Evolutionary conservation across 2,113 vertebrate genomes (phyloP).

Genomic region (Erpornis zantholeuca): DNA sequence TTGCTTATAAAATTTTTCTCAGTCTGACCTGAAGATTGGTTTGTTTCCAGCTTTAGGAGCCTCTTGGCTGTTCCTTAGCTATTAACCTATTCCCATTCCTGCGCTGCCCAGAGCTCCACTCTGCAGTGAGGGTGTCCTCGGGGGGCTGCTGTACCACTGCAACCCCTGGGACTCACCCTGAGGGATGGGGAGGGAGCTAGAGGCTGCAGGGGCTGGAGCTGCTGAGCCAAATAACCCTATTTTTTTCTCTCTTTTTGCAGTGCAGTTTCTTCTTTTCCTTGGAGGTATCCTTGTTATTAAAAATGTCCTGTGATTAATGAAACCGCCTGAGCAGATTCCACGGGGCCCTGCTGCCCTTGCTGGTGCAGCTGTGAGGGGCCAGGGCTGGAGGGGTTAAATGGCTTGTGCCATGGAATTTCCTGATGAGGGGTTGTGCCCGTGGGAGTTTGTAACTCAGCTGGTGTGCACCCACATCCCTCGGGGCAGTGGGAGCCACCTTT

Average conservation of each 20-base stretch:
- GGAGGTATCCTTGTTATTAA: not conserved
- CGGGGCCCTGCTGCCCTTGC: not conserved
- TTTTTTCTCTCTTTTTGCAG: not conserved
- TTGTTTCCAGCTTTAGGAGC: not conserved
- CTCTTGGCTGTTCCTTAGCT: not conserved
- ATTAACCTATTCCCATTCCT: not conserved
- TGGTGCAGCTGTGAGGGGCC: accelerated
- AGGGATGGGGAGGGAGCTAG: not conserved
- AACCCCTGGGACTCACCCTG: accelerated
- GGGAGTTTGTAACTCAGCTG: not conserved
- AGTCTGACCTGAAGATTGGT: not conserved
- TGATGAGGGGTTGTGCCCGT: not conserved
- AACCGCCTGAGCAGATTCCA: accelerated
- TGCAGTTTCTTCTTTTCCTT: not conserved
- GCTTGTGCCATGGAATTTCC: not conserved
- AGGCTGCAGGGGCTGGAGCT: not conserved
- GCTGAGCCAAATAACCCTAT: not conserved
- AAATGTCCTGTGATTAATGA: not conserved
- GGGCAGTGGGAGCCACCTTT: slow-evolving; percentile 3
- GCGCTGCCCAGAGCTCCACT: not conserved
- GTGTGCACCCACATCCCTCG: slow-evolving; percentile 19
- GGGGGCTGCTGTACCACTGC: not conserved
- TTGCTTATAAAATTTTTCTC: not conserved
- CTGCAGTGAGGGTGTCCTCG: slow-evolving; percentile 26
- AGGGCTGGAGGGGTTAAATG: not conserved